These are phyloP conservation scores for Euspilapteryx auroguttella DNA, from an alignment of 2,888 invertebrate genomes.

Conservation along the genomic window DNA sequence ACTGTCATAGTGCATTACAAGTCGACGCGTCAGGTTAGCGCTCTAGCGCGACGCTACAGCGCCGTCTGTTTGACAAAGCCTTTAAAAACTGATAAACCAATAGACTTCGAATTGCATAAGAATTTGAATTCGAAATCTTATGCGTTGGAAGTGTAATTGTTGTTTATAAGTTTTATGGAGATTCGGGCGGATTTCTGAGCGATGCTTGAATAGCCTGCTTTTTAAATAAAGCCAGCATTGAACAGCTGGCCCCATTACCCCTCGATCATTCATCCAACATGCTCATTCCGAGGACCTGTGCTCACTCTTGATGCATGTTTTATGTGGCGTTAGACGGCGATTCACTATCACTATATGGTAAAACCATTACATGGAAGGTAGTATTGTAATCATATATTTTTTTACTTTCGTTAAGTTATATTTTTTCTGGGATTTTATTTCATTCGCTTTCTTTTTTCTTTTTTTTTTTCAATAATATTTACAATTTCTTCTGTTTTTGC, in stretches of 20 bases:
- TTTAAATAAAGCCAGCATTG: slow-evolving; percentile 39
- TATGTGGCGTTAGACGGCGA: slow-evolving; percentile 26
- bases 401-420: slow-evolving; percentile 29
- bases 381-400: slow-evolving; percentile 48
- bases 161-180: no score
- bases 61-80: no score
- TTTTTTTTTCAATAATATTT: slow-evolving; percentile 11
- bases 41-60: no score
- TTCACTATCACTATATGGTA: slow-evolving; percentile 48
- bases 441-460: slow-evolving; percentile 10
- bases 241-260: slow-evolving; percentile 27
- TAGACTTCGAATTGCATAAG: no score
- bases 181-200: no score
- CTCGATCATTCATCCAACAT: slow-evolving; percentile 16
- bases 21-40: no score
- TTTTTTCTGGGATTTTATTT: slow-evolving; percentile 24
- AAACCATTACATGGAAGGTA: slow-evolving; percentile 51
- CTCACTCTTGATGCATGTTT: slow-evolving; percentile 48
- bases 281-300: slow-evolving; percentile 51
- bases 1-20: no score
- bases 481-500: slow-evolving; percentile 9
- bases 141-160: no score
- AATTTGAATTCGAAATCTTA: no score
- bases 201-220: slow-evolving; percentile 15
- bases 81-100: no score